Evolutionary conservation across 2,888 invertebrate species (phyloP), one percentile per base, ranked within the genome.

Genomic region (Nomada goodeniana): DNA sequence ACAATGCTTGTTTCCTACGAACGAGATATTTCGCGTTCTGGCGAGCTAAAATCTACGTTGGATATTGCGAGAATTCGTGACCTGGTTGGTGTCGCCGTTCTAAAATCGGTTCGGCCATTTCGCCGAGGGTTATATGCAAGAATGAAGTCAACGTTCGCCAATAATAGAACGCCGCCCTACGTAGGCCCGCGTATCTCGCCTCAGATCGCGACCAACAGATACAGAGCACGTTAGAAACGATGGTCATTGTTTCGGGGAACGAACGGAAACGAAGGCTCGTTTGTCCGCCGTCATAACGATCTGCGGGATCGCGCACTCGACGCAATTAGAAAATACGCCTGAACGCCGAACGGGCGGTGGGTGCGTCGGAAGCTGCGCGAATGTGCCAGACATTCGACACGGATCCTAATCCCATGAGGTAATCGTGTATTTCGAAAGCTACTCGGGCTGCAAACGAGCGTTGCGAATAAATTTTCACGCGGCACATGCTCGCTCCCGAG

Each of bases 71-170:
- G 76, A 72, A 65, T 59, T 69, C 59, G 55, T 26, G 72, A 29
- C 13, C 20, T 2, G 1, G 42, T 59, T 29, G 29, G 44, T 36
- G 67, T 44, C 50, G 36, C 20, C 36, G 26, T 73, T 81, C 74
- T 63, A 77, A 83, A 81, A 71, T 61, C 67, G 53, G 10, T 50
- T 13, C 18, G 26, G 70, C 18, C 67, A 36, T 69, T 65, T 57
- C 69, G 42, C 11, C 69, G n/a, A 20, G 36, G 52, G 57, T 44
- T 76, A 74, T 76, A 73, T 59, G 47, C 67, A 67, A 69, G 73
- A 78, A 77, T 74, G 82, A 82, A 77, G 23, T 74, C 83, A 82
- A 77, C 82, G 70, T 78, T 69, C n/a, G 53, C 82, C 77, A 82
- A 75, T 77, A 74, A 82, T 83, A 83, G 82, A 63, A 70, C 42